phyloP scores from a whole-genome alignment of 2,888 invertebrate genomes.

The Cephus spinipes region DNA sequence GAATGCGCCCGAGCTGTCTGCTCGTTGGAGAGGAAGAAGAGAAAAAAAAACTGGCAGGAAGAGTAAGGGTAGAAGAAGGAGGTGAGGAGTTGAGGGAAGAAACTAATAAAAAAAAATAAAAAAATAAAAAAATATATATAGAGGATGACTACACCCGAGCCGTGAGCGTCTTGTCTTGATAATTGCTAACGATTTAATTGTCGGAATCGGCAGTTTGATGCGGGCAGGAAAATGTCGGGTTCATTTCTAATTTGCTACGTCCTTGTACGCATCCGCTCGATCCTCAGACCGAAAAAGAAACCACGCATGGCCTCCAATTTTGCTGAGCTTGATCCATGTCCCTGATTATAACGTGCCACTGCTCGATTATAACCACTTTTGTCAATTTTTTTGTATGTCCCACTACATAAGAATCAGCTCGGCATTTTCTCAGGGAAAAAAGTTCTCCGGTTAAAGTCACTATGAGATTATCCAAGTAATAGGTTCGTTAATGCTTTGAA shows the following conservation, averaged over 20 bases:
- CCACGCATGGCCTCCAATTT: neutral
- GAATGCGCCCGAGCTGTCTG: slow-evolving; percentile 32
- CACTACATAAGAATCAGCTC: neutral
- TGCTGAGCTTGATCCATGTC: slow-evolving; percentile 4
- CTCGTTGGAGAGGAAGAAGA: slow-evolving; percentile 19
- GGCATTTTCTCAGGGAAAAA: neutral
- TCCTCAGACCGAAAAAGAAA: neutral
- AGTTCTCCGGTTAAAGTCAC: neutral
- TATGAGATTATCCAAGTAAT: neutral
- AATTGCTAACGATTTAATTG: slow-evolving; percentile 46
- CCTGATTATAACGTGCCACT: slow-evolving; percentile 8
- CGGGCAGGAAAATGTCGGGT: slow-evolving; percentile 19
- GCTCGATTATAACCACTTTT: slow-evolving; percentile 5
- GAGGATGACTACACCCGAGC: slow-evolving; percentile 22
- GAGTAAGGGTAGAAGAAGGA: neutral
- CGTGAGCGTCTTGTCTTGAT: slow-evolving; percentile 31
- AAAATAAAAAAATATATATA: slow-evolving; percentile 9
- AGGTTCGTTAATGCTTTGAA: neutral
- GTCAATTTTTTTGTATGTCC: neutral
- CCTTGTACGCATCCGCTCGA: slow-evolving; percentile 15
- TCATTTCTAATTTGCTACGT: slow-evolving; percentile 30
- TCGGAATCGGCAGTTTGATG: slow-evolving; percentile 29
- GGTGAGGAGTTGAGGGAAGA: slow-evolving; percentile 7
- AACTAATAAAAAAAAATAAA: slow-evolving; percentile 5
- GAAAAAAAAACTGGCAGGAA: neutral